Base-by-base conservation (phyloP, 2,888 invertebrate genomes). In the Caenorhabditis sp. region DNA sequence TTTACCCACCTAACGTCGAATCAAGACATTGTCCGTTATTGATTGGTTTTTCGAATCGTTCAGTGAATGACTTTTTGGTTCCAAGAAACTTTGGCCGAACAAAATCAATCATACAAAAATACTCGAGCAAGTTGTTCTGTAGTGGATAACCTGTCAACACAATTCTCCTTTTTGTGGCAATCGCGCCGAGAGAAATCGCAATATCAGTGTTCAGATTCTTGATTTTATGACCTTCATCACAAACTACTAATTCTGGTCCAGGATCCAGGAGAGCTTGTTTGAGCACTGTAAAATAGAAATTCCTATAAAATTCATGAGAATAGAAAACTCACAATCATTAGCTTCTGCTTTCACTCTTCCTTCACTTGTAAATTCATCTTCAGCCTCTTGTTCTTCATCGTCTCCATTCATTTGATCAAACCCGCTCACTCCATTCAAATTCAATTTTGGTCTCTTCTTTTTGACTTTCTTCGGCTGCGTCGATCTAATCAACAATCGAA, bases 21-120 rank as follows among this genome's bases (percentile, higher is more conserved):
- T 99, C 97, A 49, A 94, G 93, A 89, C 97, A 97, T 89, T 97
- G 97, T 0, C 97, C 99, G 88, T 97, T 97, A 89, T 94, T 95
- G 83, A 99, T 99, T 0, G 99, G 99, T 17, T 96, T 91, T 88
- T 97, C 97, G 88, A 99, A 99, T 95, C 97, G 97, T 88, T 97
- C 96, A 86, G 94, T 93, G 89, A 99, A 99, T 89, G 97, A 96
- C 0, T 95, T 94, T 89, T 95, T 95, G 25, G 94, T 63, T 43
- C 80, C 99, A 50, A 99, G 91, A 89, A 95, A 97, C 90, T 95
- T 96, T 0, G 99, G 99, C 25, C 97, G 91, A 0, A 97, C 97
- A 89, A 97, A 99, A 88, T 99, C 97, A 88, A 90, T 84, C 90
- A 87, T 87, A 64, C 86, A 87, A 67, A 77, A 88, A 62, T 88